Conservation (phyloP, 2,113 vertebrate species). For the Dicaeum eximium region DNA sequence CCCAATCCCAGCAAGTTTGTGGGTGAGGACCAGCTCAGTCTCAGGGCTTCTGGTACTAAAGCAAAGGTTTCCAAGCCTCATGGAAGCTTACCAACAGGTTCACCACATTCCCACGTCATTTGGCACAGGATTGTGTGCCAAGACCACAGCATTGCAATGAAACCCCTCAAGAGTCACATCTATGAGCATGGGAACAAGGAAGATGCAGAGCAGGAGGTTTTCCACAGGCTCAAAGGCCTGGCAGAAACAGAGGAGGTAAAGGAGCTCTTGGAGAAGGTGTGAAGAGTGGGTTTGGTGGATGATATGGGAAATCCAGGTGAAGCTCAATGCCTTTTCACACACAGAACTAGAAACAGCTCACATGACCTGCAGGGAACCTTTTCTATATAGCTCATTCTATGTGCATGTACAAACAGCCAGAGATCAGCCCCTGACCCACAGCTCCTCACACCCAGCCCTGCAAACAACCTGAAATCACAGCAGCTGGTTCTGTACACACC, state of each 20-base stretch:
- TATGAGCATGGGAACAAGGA: background rate
- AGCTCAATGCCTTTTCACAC: background rate
- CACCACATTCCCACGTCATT: background rate
- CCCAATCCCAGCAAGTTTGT: background rate
- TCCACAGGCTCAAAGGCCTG: background rate
- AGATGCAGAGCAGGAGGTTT: background rate
- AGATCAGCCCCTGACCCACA: background rate
- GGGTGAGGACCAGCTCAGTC: background rate
- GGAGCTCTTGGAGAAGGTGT: background rate
- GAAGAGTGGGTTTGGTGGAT: background rate
- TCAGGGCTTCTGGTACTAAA: background rate
- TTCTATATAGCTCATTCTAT: rapidly evolving
- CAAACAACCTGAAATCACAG: background rate
- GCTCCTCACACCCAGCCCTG: background rate
- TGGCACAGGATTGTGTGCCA: rapidly evolving
- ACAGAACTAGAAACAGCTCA: background rate
- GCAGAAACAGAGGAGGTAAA: background rate
- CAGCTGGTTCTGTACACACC: rapidly evolving
- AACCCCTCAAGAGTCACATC: background rate
- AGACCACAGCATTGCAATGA: background rate
- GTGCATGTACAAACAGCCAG: background rate
- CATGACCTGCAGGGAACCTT: background rate
- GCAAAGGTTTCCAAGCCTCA: background rate
- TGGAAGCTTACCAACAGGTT: background rate
- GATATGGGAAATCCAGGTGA: background rate